Evolutionary conservation across 2,797 vertebrate genomes (phyloP).

Genomic region (Cossypha dichroa): DNA sequence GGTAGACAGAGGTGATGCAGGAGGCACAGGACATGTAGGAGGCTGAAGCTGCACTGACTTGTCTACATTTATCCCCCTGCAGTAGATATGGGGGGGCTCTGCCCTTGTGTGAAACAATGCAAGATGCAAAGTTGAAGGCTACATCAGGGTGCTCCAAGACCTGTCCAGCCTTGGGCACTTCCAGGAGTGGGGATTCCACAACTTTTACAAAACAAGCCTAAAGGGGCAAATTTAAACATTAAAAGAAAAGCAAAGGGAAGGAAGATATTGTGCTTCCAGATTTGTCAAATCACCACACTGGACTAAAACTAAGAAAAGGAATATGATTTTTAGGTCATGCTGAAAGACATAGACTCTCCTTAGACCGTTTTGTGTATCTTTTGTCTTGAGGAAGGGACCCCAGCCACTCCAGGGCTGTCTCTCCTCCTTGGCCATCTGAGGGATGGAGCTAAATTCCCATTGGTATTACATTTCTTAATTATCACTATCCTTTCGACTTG

Average conservation of each 20-base stretch:
- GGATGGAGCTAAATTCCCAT: not conserved
- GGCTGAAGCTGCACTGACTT: not conserved
- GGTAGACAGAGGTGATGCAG: not conserved
- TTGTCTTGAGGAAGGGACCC: not conserved
- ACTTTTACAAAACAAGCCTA: not conserved
- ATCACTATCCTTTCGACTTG: not conserved
- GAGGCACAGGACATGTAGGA: not conserved
- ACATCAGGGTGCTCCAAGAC: not conserved
- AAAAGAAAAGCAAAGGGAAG: not conserved
- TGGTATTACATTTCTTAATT: not conserved
- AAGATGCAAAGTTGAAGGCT: not conserved
- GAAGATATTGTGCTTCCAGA: not conserved
- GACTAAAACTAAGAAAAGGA: not conserved
- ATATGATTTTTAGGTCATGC: not conserved
- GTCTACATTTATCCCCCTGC: not conserved
- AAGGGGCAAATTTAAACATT: not conserved
- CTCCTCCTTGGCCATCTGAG: not conserved
- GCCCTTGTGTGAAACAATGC: not conserved
- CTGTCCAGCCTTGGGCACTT: not conserved
- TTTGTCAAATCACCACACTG: not conserved
- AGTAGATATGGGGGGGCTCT: not conserved
- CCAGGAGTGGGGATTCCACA: not conserved
- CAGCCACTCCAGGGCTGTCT: not conserved
- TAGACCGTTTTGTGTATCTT: not conserved
- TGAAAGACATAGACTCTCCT: not conserved